Percentiles rank a stretch among this genome's conserved stretches.
phyloP scores from a whole-genome alignment of 2,113 vertebrate species.

The Psammodynastes pulverulentus region DNA sequence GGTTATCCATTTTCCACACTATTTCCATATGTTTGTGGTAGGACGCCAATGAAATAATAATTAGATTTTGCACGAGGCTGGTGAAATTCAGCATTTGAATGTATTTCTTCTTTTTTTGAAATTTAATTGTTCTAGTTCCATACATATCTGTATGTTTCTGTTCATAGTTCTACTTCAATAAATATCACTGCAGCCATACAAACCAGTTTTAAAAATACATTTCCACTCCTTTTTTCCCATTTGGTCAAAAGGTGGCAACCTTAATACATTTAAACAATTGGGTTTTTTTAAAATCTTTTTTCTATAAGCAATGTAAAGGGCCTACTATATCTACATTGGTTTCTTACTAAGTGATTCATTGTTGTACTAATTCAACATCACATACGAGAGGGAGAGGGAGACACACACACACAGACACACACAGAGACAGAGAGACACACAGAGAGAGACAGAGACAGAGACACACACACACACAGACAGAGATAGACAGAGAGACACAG shows the following conservation, averaged over 20 bases:
- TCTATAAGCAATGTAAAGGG: constrained; percentile 17
- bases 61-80: neutral
- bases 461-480: no score
- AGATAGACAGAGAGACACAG: no score
- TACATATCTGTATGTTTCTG: neutral
- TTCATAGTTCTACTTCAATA: neutral
- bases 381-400: neutral
- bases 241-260: neutral
- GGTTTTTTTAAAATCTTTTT: neutral
- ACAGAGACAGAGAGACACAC: neutral
- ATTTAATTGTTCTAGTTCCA: neutral
- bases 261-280: neutral
- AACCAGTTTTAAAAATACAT: neutral
- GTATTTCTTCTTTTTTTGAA: no score
- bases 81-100: neutral
- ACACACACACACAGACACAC: no score
- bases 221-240: neutral
- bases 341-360: constrained; percentile 22
- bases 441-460: neutral
- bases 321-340: neutral
- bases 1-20: neutral
- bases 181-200: neutral
- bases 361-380: neutral
- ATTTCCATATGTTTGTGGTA: neutral
- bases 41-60: neutral